Percentiles rank a stretch among this genome's conserved stretches.
Conservation (phyloP, 2,797 vertebrate genomes). For the Dromococcyx pavoninus region DNA sequence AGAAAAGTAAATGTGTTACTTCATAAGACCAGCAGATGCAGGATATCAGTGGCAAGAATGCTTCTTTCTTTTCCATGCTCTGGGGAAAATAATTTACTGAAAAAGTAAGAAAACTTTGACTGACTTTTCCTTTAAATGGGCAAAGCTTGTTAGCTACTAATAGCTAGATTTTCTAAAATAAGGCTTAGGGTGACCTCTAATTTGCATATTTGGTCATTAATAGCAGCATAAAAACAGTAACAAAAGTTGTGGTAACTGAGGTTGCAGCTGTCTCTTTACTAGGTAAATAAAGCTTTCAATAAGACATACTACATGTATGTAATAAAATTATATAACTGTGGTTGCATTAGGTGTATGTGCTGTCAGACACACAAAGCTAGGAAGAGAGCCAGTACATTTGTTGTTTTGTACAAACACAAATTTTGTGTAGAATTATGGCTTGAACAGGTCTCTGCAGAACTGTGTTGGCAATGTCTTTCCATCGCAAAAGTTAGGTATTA, state of each 20-base stretch:
- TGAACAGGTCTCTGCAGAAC: too few relatives aligned
- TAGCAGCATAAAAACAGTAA: background rate
- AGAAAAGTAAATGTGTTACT: constrained; percentile 71
- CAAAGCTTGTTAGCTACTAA: background rate
- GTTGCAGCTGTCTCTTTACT: background rate
- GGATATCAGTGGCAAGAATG: constrained; percentile 90
- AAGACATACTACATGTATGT: background rate
- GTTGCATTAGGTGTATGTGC: background rate
- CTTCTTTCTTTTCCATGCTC: constrained; percentile 92
- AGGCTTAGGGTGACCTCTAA: background rate
- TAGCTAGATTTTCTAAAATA: background rate
- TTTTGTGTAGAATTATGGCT: background rate
- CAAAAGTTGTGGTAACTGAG: background rate
- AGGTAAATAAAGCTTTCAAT: background rate
- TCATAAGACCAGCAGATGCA: constrained; percentile 75
- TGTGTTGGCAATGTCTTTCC: background rate
- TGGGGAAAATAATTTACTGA: constrained; percentile 95
- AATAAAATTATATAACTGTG: background rate
- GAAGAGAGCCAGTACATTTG: background rate
- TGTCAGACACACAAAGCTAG: background rate
- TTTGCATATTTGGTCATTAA: background rate
- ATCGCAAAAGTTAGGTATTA: background rate
- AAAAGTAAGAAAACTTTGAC: constrained; percentile 85
- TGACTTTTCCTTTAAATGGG: background rate
- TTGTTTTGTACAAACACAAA: background rate